These are phyloP conservation scores for Lissonota sp. DNA, from an alignment of 2,888 invertebrate genomes.

Conservation along the genomic window DNA sequence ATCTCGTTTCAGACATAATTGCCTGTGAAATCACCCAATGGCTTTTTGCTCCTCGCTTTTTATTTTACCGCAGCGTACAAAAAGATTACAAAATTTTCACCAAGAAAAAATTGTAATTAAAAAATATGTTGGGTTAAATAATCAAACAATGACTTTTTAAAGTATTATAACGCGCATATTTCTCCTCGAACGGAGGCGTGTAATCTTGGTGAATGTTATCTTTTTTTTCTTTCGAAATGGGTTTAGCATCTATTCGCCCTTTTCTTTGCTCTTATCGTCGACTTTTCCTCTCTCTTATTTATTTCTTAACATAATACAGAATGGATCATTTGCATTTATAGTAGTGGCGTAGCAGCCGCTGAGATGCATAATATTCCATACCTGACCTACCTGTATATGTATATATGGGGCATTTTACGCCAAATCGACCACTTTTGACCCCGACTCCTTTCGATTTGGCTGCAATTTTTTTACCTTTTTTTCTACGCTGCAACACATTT, in stretches of 20 bases:
- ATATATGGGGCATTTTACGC: too few species aligned
- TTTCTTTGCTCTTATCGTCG: conserved; percentile 8
- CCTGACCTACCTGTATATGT: not conserved
- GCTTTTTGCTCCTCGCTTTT: conserved; percentile 58
- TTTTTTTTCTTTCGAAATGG: not conserved
- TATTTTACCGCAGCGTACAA: too few species aligned
- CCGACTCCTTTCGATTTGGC: too few species aligned
- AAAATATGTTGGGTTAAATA: too few species aligned
- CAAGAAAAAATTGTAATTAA: too few species aligned
- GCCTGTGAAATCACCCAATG: conserved; percentile 82
- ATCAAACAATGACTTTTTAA: too few species aligned
- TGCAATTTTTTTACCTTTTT: too few species aligned
- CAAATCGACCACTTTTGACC: too few species aligned
- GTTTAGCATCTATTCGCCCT: not conserved
- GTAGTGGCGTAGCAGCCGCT: conserved; percentile 40
- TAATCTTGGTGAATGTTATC: not conserved
- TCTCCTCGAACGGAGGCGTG: not conserved
- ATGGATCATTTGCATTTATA: conserved; percentile 67
- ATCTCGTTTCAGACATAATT: conserved; percentile 78
- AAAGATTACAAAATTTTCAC: too few species aligned
- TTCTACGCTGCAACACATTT: too few species aligned
- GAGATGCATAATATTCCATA: conserved; percentile 33
- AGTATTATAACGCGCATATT: too few species aligned
- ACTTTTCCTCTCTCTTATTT: conserved; percentile 16
- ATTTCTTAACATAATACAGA: conserved; percentile 19